Conservation (phyloP, 1,140 invertebrate genomes). For the Galleria mellonella region DNA sequence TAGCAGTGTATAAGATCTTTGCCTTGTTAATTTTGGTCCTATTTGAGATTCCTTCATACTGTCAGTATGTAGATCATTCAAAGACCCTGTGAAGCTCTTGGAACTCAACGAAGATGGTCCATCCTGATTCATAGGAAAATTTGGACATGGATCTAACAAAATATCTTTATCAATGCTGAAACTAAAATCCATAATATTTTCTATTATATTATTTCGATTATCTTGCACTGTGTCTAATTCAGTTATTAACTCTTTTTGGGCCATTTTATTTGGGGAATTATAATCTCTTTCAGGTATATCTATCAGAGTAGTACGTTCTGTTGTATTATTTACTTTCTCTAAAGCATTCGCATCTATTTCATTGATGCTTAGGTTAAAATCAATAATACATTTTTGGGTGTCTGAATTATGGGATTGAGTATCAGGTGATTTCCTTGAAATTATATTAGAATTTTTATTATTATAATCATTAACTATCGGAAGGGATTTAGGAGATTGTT, state of each 20-base stretch:
- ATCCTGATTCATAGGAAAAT: constrained; percentile 31
- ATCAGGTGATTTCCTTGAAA: not conserved
- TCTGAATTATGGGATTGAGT: constrained; percentile 13
- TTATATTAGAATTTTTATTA: constrained; percentile 11
- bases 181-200: constrained; percentile 26
- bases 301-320: constrained; percentile 14
- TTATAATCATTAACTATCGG: constrained; percentile 6
- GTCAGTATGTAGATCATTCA: constrained; percentile 57
- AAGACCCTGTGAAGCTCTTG: constrained; percentile 67
- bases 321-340: constrained; percentile 16
- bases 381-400: constrained; percentile 45
- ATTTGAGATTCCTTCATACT: constrained; percentile 32
- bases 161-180: constrained; percentile 30
- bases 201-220: constrained; percentile 13
- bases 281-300: constrained; percentile 53
- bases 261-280: constrained; percentile 20
- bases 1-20: constrained; percentile 78
- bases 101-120: constrained; percentile 49
- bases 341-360: constrained; percentile 27
- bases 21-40: constrained; percentile 71
- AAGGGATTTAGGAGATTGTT: constrained; percentile 6
- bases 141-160: constrained; percentile 23
- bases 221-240: constrained; percentile 9
- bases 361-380: constrained; percentile 48
- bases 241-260: constrained; percentile 16